Base-by-base conservation (phyloP, 53 echinoderm and acorn worm genomes). In the Pentamera pediparva region DNA sequence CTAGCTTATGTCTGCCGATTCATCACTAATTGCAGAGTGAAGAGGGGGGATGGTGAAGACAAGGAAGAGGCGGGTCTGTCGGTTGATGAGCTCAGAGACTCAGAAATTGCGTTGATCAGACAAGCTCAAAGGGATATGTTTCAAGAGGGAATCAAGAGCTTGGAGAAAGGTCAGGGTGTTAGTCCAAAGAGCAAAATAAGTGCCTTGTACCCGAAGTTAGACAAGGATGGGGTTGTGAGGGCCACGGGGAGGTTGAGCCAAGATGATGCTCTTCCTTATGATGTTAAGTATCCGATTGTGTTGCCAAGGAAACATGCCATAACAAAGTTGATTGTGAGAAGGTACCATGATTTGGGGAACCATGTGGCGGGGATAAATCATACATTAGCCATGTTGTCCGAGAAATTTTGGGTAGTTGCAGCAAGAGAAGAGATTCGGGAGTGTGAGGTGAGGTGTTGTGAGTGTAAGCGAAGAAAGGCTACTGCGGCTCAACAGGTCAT, bases 341-440 rank as follows among this genome's bases (percentile, higher is more conserved):
- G n/a, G 12, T 61, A 61, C 28, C 62, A 61, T 61, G 35, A 61
- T 18, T 11, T 13, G n/a, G 62, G 37, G 36, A 61, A 61, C 20
- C 37, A 61, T 61, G 62, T 35, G 37, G 32, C 32, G n/a, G 77
- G 77, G 47, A 36, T 27, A 10, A 76, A 77, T 40, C 77, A 77
- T 24, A n/a, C 26, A 3, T 39, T 77, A 63, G 17, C 48, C 8
- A 22, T 17, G 12, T 22, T 77, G 2, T 77, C 77, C 17, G 62
- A 77, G 33, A 77, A 62, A 15, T 77, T 45, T 47, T 77, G 62
- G 61, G 31, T 62, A 12, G 47, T 26, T 32, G 6, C 32, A 27
- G 53, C 35, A 10, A 20, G 64, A 19, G 78, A 78, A 49, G 78
- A 64, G 35, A 78, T 78, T n/a, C 29, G 71, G 6, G 47, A 63